Base-by-base conservation (phyloP, 1,140 invertebrate genomes). In the Acromyrmex heyeri region DNA sequence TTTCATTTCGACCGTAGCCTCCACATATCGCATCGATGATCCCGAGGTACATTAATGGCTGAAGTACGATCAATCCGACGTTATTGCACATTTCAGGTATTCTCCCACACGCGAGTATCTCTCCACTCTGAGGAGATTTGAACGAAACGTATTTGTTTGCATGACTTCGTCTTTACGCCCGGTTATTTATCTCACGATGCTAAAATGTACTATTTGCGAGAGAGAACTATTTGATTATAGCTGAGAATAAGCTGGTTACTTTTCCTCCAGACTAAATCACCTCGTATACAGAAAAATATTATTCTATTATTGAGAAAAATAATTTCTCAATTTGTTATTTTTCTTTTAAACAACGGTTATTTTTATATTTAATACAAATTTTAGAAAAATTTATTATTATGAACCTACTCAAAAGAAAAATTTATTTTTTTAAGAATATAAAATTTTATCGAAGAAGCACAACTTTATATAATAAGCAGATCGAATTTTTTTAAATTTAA, bases 1-100 rank as follows among this genome's bases (percentile, higher is more conserved):
- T 65, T 61, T 78, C 67, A 57, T 57, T 57, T 79, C 69, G 50
- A 67, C 64, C 76, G 53, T 16, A 14, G 53, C 77, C 48, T n/a
- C 67, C 18, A 30, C 78, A 57, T 34, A 44, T 64, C 64, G 53
- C 69, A 7, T 12, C 53, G 78, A 57, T 72, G 21, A 57, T 61
- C 57, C 57, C 67, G 24, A 44, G 34, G 18, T n/a, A 18, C 78
- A 72, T 34, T 82, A 82, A 73, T 21, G 65, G 30, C 10, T 30
- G 10, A 69, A 69, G 53, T 27, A 48, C 67, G 27, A 82, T 82
- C 67, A 27, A 61, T 82, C 12, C 34, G 16, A 27, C 34, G 18
- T 81, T 81, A 81, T 81, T 48, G 59, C 30, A 38, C n/a, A 24
- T 55, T 38, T 18, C 77, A 12, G 8, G 14, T 24, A 21, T 81